Evolutionary conservation across 2,888 invertebrate genomes (phyloP).

Genomic region (Machimus atricapillus): DNA sequence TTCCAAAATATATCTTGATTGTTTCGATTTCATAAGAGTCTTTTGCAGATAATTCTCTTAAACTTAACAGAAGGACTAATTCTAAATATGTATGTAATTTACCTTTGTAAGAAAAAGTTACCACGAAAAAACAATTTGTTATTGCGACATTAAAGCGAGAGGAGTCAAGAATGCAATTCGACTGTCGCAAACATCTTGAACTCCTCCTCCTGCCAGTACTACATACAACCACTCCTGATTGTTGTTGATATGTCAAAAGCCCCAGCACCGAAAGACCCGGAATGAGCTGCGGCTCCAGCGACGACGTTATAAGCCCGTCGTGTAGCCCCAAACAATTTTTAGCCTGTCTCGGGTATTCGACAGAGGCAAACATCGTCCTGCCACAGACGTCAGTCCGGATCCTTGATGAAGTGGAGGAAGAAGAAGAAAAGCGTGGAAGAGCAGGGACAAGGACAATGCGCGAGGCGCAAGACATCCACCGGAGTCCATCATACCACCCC

Average conservation of each 20-base stretch:
- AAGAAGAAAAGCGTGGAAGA: slow-evolving; percentile 8
- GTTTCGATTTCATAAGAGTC: too few species aligned
- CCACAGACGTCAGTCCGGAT: slow-evolving; percentile 4
- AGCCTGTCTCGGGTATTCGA: neutral
- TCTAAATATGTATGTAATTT: neutral
- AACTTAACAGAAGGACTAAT: neutral
- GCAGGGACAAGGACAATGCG: slow-evolving; percentile 44
- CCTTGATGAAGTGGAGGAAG: neutral
- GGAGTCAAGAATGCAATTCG: neutral
- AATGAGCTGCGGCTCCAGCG: neutral
- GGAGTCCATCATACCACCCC: slow-evolving; percentile 46
- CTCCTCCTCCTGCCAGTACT: neutral
- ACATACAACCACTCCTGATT: neutral
- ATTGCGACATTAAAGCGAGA: neutral
- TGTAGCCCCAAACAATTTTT: neutral
- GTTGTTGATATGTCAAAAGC: neutral
- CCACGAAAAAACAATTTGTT: neutral
- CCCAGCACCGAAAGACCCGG: neutral
- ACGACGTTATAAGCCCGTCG: neutral
- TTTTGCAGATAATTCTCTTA: neutral
- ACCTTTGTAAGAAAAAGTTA: neutral
- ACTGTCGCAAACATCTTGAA: neutral
- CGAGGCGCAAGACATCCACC: slow-evolving; percentile 47
- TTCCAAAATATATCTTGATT: too few species aligned
- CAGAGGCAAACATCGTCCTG: neutral